These are phyloP conservation scores for Lepidostoma basale DNA, from an alignment of 1,140 invertebrate genomes.

Conservation along the genomic window DNA sequence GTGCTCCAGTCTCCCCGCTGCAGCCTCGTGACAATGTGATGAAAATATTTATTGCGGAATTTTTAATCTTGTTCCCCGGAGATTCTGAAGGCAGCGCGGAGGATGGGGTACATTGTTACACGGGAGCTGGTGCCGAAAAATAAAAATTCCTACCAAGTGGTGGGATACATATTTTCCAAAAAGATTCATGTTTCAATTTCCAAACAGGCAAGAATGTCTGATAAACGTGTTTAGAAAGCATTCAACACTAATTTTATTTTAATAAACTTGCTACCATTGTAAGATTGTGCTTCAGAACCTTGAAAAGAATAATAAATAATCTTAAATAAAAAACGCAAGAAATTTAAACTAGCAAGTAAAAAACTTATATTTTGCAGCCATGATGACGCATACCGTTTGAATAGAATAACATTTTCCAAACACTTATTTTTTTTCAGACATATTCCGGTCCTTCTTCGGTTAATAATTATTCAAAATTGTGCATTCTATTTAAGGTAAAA, in stretches of 20 bases:
- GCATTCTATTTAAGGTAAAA: no score
- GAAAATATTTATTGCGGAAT: slow-evolving; percentile 39
- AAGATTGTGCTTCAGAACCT: no score
- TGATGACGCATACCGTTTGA: no score
- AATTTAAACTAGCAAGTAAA: no score
- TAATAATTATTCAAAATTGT: no score
- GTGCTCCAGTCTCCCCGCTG: not conserved
- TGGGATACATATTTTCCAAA: not conserved
- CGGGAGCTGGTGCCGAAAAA: not conserved
- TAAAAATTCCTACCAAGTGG: not conserved
- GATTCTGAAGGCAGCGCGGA: slow-evolving; percentile 10
- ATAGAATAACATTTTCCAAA: no score
- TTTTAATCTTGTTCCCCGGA: slow-evolving; percentile 35
- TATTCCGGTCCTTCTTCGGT: no score
- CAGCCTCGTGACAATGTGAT: slow-evolving; percentile 5
- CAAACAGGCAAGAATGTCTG: not conserved
- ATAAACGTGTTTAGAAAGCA: slow-evolving; percentile 13
- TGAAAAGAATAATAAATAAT: no score
- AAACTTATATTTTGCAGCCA: no score
- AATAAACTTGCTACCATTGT: no score
- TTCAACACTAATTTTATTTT: not conserved
- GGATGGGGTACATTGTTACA: slow-evolving; percentile 2
- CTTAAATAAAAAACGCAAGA: no score
- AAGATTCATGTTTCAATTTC: slow-evolving; percentile 22
- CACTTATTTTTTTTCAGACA: no score